A percentile compares a stretch with the other conserved stretches of the same genome.
phyloP scores from a whole-genome alignment of 1,140 invertebrate species.

The Drosophila virilis region DNA sequence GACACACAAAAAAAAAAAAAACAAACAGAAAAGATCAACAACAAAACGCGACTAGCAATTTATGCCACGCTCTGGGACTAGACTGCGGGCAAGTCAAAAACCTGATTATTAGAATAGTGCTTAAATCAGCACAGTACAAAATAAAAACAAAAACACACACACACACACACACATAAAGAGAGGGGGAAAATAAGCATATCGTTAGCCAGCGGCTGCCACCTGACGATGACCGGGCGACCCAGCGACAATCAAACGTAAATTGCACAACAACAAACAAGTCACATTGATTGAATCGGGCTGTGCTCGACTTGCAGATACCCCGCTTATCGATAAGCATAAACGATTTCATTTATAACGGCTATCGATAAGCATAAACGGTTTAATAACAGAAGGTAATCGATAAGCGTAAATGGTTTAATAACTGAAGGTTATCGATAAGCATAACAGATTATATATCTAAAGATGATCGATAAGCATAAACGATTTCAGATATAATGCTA shows the following conservation, averaged over 20 bases:
- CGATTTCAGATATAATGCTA: too few relatives aligned
- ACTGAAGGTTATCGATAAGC: too few relatives aligned
- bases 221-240: slow-evolving; percentile 36
- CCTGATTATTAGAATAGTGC: slow-evolving; percentile 65
- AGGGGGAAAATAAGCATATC: slow-evolving; percentile 32
- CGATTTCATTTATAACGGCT: too few relatives aligned
- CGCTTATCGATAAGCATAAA: neutral
- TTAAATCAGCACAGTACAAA: slow-evolving; percentile 31
- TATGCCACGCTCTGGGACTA: slow-evolving; percentile 37
- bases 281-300: neutral
- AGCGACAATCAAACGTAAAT: slow-evolving; percentile 47
- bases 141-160: slow-evolving; percentile 2
- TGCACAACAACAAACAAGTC: slow-evolving; percentile 44
- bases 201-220: slow-evolving; percentile 30
- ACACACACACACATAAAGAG: neutral
- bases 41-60: slow-evolving; percentile 32
- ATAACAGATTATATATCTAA: too few relatives aligned
- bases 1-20: neutral
- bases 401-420: too few relatives aligned
- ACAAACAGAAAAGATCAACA: slow-evolving; percentile 12
- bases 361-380: too few relatives aligned
- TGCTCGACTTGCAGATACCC: neutral
- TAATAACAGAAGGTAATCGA: too few relatives aligned
- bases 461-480: too few relatives aligned
- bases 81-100: slow-evolving; percentile 54